These are phyloP conservation scores for Orgyia antiqua DNA, from an alignment of 2,888 invertebrate species.

Conservation along the genomic window DNA sequence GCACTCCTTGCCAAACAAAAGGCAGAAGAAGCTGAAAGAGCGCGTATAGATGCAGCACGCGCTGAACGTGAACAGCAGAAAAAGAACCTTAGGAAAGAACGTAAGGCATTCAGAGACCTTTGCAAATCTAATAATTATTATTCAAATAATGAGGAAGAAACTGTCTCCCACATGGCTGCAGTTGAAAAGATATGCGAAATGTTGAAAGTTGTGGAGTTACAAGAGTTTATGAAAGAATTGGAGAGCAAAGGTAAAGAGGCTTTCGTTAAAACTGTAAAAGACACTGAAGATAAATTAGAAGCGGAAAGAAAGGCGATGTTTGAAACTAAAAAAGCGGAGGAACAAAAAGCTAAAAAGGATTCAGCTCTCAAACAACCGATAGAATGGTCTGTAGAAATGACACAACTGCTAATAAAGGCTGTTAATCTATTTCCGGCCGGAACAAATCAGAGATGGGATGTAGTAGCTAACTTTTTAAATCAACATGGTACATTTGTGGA, in stretches of 20 bases:
- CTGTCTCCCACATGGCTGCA: conserved; percentile 91
- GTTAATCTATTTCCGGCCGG: conserved; percentile 98
- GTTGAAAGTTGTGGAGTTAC: conserved; percentile 83
- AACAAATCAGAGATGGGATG: conserved; percentile 95
- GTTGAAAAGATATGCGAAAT: conserved; percentile 94
- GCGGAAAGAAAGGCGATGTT: conserved; percentile 83
- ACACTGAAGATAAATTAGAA: conserved; percentile 87
- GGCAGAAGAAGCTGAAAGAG: conserved; percentile 89
- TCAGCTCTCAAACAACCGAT: conserved; percentile 66
- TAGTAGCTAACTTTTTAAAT: conserved; percentile 96
- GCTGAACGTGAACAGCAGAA: conserved; percentile 92
- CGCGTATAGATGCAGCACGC: conserved; percentile 87
- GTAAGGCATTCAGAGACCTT: conserved; percentile 86
- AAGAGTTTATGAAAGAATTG: conserved; percentile 84
- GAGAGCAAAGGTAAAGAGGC: conserved; percentile 80
- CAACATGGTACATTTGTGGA: conserved; percentile 84
- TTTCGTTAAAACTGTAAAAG: conserved; percentile 82
- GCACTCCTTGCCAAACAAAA: conserved; percentile 86
- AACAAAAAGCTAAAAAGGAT: conserved; percentile 62
- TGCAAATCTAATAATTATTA: conserved; percentile 92
- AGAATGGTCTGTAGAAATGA: conserved; percentile 91
- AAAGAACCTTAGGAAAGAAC: conserved; percentile 91
- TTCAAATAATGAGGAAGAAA: conserved; percentile 82
- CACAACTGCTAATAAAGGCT: conserved; percentile 95
- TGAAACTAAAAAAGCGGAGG: conserved; percentile 69